phyloP scores from a whole-genome alignment of 2,797 vertebrate species.

The Pseudocheirus occidentalis region DNA sequence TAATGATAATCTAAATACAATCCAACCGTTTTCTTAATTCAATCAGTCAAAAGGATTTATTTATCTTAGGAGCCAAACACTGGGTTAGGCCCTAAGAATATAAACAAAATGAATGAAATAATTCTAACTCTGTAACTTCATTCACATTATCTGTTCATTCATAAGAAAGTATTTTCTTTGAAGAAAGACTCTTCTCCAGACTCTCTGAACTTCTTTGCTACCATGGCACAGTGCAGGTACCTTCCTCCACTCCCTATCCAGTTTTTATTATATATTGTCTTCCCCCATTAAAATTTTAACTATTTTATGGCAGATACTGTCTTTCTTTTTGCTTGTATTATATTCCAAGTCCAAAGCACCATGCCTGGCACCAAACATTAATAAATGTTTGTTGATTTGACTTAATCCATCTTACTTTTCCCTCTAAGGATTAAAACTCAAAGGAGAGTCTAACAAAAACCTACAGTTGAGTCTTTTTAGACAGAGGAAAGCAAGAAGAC shows the following conservation, averaged over 20 bases:
- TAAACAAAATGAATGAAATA: background rate
- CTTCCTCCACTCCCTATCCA: background rate
- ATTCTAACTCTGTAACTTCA: background rate
- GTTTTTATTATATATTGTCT: background rate
- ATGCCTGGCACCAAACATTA: no score
- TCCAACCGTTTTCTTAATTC: background rate
- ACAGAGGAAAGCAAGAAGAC: no score
- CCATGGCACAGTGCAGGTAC: background rate
- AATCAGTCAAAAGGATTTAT: background rate
- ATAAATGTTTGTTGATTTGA: background rate
- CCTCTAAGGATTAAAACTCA: background rate
- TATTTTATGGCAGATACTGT: background rate
- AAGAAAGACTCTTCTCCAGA: background rate
- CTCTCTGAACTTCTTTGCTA: background rate
- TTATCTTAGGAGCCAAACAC: background rate
- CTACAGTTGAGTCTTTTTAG: no score
- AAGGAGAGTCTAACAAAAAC: no score
- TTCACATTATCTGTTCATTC: background rate
- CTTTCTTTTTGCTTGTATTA: background rate
- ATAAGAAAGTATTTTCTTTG: background rate
- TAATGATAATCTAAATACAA: background rate
- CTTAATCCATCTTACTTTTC: background rate
- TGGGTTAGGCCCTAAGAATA: background rate
- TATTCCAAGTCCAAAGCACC: background rate
- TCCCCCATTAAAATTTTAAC: background rate